phyloP scores from a whole-genome alignment of 1,140 invertebrate genomes.

The Drosophila arizonae region DNA sequence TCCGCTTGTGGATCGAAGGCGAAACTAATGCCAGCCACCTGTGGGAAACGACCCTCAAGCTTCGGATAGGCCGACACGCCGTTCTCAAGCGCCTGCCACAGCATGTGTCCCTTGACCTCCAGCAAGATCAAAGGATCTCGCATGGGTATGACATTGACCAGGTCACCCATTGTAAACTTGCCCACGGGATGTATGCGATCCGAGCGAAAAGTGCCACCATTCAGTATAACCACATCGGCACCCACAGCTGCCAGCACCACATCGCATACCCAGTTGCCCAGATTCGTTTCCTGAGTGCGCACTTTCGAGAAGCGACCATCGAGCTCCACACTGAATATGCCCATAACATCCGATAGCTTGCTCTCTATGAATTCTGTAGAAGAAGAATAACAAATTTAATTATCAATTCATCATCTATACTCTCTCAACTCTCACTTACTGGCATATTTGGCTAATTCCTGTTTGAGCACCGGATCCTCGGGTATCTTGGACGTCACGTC shows the following conservation, averaged over 20 bases:
- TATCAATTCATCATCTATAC: not conserved
- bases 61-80: conserved; percentile 89
- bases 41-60: conserved; percentile 92
- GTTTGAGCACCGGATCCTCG: conserved; percentile 89
- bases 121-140: conserved; percentile 92
- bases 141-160: conserved; percentile 92
- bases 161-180: conserved; percentile 91
- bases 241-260: conserved; percentile 92
- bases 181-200: conserved; percentile 89
- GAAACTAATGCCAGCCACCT: conserved; percentile 90
- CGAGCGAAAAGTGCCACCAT: conserved; percentile 89
- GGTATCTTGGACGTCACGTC: conserved; percentile 88
- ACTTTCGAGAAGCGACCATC: conserved; percentile 92
- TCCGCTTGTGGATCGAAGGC: conserved; percentile 91
- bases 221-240: conserved; percentile 92
- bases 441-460: conserved; percentile 88
- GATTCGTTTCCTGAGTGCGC: conserved; percentile 92
- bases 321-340: conserved; percentile 90
- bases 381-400: not conserved
- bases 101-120: conserved; percentile 85
- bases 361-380: conserved; percentile 88
- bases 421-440: conserved; percentile 82
- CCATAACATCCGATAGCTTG: conserved; percentile 92
- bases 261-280: conserved; percentile 95
- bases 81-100: conserved; percentile 92